phyloP scores from a whole-genome alignment of 1,140 invertebrate species.

The Diuraphis noxia region DNA sequence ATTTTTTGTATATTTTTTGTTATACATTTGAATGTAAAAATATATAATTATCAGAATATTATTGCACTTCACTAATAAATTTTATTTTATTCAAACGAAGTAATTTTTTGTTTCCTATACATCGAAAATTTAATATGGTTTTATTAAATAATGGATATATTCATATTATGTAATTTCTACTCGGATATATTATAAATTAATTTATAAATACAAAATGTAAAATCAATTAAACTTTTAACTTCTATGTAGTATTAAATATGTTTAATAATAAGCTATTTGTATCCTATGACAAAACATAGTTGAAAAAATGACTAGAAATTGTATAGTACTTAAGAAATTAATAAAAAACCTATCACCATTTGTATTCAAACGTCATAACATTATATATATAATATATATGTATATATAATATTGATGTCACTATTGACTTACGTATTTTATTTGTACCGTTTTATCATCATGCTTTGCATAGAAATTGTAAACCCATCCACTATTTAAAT shows the following conservation, averaged over 20 bases:
- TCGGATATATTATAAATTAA: no score
- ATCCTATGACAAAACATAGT: neutral
- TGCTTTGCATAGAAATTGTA: neutral
- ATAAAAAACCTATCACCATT: neutral
- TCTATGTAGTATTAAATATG: no score
- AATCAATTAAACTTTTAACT: no score
- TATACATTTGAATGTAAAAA: neutral
- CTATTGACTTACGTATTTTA: constrained; percentile 6
- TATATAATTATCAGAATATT: neutral
- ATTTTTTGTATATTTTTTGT: neutral
- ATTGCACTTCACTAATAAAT: neutral
- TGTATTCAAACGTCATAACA: neutral
- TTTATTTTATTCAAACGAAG: neutral
- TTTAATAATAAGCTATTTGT: neutral
- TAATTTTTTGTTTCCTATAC: neutral
- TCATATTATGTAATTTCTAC: no score
- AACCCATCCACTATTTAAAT: neutral
- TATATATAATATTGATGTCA: neutral
- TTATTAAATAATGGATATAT: neutral
- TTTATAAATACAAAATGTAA: no score
- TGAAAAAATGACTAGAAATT: neutral
- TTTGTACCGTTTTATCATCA: neutral
- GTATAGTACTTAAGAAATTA: neutral
- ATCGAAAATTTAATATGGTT: neutral
- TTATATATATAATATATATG: no score